Percentiles rank a stretch among this genome's conserved stretches.
These are phyloP conservation scores for Temnothorax nylanderi DNA, from an alignment of 1,140 invertebrate species.

Conservation along the genomic window DNA sequence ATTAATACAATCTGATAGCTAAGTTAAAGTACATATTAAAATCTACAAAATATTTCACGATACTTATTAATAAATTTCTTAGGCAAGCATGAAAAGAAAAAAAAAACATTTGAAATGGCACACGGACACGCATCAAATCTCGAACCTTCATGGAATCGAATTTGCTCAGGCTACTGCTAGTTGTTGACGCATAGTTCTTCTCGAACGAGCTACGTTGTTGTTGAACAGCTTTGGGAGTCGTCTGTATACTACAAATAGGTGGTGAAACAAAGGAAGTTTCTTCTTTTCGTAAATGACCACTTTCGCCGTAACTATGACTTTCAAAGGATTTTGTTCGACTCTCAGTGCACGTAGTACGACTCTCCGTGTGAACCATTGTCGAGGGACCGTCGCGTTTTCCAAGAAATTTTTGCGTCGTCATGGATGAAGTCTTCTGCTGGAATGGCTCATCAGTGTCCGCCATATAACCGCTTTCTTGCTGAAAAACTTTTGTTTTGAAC, in stretches of 20 bases:
- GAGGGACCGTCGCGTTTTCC: conserved; percentile 79
- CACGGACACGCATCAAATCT: conserved; percentile 68
- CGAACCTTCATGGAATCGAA: conserved; percentile 82
- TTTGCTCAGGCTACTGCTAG: conserved; percentile 61
- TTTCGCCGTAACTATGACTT: conserved; percentile 77
- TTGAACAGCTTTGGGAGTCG: conserved; percentile 4
- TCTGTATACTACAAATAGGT: background rate
- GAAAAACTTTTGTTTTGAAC: conserved; percentile 84
- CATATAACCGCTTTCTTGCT: conserved; percentile 89
- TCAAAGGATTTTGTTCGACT: conserved; percentile 78
- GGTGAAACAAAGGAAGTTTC: conserved; percentile 44
- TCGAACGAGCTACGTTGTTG: conserved; percentile 80
- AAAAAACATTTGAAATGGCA: conserved; percentile 23
- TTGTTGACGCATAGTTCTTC: conserved; percentile 74
- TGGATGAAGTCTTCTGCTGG: conserved; percentile 67
- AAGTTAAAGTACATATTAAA: conserved; percentile 32
- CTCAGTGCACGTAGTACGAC: conserved; percentile 78
- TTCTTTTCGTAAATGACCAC: conserved; percentile 76
- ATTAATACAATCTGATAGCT: conserved; percentile 7
- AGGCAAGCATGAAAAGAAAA: conserved; percentile 17
- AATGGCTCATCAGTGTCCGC: conserved; percentile 90
- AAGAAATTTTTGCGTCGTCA: conserved; percentile 73
- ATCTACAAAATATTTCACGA: conserved; percentile 13
- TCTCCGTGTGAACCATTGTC: conserved; percentile 76
- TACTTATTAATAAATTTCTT: conserved; percentile 24